Evolutionary conservation across 2,113 vertebrate species (phyloP), one percentile per base, ranked within the genome.

Genomic region (Labeo catla): DNA sequence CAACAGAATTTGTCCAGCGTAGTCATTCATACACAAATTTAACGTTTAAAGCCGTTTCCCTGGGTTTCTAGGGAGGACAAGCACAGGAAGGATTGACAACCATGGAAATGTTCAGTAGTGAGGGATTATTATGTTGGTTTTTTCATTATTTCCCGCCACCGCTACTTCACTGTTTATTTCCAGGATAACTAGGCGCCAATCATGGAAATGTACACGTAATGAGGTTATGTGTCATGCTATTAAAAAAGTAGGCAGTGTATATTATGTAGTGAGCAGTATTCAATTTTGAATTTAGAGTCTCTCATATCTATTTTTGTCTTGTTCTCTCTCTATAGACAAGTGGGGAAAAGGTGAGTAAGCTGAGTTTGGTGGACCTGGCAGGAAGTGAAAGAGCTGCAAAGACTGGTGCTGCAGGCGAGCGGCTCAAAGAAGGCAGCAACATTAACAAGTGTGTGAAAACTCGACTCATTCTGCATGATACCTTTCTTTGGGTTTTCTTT

Each of bases 391-490:
- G 98, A 92, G 98, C 97, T 4, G 98, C 98, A 80, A 99, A 99
- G 91, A 99, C 98, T 0, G 98, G 98, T 91, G 98, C 98, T 2
- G 98, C 98, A 0, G 98, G 98, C 74, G 98, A 99, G 85, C 95
- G 98, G 15, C 96, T 99, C 79, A 99, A 99, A 90, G 98, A 99
- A 93, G 98, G 98, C 93, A 99, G 98, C 95, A 99, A 99, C 94
- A 99, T 99, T 88, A 99, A 99, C 95, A 99, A 99, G 98, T 99
- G 78, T 52, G 73, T 86, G 34, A 52, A 39, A 21, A 8, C 39
- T n/a, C 43, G 50, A 16, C 49, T 81, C 45, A 54, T 72, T 34
- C 5, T 66, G 43, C 45, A 66, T 54, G 15, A 68, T 19, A 15
- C 23, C 52, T 54, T 34, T 73, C 3, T 39, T 70, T 19, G 1